Conservation (phyloP, 64 coral and sea anemone genomes). For the Acropora yongei region DNA sequence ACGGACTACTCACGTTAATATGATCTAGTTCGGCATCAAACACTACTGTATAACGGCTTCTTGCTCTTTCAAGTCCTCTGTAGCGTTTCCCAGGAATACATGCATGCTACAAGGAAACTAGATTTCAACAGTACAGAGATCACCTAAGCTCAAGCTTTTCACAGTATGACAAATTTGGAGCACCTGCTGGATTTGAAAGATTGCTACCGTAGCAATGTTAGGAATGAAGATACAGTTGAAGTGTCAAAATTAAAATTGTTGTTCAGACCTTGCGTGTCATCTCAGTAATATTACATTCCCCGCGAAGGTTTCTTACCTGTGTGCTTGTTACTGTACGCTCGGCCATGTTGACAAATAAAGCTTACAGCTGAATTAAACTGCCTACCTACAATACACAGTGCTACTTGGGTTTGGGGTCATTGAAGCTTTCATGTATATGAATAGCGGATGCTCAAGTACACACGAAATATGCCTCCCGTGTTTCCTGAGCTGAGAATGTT, state of each 20-base stretch:
- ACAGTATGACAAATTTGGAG: slow-evolving; percentile 6
- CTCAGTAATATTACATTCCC: no score
- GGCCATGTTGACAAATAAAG: no score
- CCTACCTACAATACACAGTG: not conserved
- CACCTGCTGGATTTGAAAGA: not conserved
- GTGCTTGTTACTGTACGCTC: no score
- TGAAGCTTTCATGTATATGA: no score
- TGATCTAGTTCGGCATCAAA: not conserved
- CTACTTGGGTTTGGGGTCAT: not conserved
- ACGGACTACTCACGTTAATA: not conserved
- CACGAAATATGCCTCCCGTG: not conserved
- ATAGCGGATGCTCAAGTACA: not conserved
- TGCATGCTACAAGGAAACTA: not conserved
- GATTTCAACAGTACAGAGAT: not conserved
- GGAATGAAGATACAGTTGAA: not conserved
- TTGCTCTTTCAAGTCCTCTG: not conserved
- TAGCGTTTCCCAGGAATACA: not conserved
- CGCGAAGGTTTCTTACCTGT: no score
- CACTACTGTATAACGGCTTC: not conserved
- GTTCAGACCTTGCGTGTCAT: not conserved
- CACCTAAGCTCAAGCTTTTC: not conserved
- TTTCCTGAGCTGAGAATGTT: slow-evolving; percentile 35
- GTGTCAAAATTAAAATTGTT: not conserved
- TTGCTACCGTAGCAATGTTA: not conserved
- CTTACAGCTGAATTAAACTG: not conserved